Evolutionary conservation across 53 echinoderm and acorn worm genomes (phyloP), one percentile per base, ranked within the genome.

Genomic region (Glandiceps talaboti): DNA sequence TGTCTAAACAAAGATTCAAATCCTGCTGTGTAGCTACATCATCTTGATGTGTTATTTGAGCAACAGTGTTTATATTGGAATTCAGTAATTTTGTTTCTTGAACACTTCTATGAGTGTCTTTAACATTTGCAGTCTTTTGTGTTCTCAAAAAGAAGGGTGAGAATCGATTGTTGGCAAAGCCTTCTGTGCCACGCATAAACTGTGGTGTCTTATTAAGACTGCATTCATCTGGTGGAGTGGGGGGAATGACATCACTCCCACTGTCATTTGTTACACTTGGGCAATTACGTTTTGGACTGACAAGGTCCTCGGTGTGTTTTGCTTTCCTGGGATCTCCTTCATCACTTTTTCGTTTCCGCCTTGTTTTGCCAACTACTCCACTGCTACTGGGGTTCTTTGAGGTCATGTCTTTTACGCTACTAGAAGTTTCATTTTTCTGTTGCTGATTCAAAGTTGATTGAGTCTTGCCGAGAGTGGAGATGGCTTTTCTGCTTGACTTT

Each of bases 201-300:
- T 77, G 90, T 31, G 93, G 93, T 1, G 93, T 93, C 25, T 45
- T 45, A 12, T 6, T 12, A 6, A 45, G 20, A 45, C 6, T 45
- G 64, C 64, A 12, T 45, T 45, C 64, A 45, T 45, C 89, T 0
- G 88, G 85, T 32, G 88, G 88, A 1, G 93, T 93, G 0, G 93
- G 93, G 1, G 93, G 90, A 29, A 93, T 85, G 77, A 81, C 83
- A 80, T 93, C 93, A 27, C 86, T 89, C 30, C 85, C 93, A 81
- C 93, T 93, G 32, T 74, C 64, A 20, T 45, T 45, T 6, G 6
- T 20, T 20, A 45, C 64, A 45, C 64, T 20, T 12, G 64, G 64
- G 20, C 64, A 45, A 45, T 45, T 45, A 6, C 64, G 6, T 20
- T 45, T 45, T 45, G 64, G 64, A 45, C 64, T 45, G 20, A 6